phyloP scores from a whole-genome alignment of 2,113 vertebrate species.

The Petroica traversi region DNA sequence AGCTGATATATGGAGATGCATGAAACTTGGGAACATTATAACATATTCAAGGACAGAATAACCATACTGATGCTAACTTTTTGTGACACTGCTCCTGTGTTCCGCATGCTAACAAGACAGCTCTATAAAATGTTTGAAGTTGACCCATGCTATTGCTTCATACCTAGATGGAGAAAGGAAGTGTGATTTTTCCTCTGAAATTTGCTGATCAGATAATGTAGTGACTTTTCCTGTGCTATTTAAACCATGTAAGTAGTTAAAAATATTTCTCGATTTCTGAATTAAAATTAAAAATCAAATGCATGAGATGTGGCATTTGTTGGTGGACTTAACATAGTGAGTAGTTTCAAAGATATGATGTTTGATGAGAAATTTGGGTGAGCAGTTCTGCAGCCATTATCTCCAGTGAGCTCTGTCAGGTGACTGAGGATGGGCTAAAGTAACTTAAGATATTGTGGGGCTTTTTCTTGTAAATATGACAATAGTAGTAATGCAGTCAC shows the following conservation, averaged over 20 bases:
- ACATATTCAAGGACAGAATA: neutral
- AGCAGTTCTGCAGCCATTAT: neutral
- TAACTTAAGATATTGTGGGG: neutral
- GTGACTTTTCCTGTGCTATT: neutral
- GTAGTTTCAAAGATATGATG: neutral
- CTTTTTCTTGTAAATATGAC: neutral
- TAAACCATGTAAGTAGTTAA: neutral
- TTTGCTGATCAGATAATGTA: neutral
- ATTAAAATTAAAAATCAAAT: neutral
- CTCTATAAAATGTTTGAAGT: neutral
- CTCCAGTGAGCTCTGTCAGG: neutral
- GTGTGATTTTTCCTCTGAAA: neutral
- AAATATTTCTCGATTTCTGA: neutral
- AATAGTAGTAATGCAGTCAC: neutral
- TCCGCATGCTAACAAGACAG: neutral
- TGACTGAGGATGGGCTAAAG: neutral
- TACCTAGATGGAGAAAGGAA: neutral
- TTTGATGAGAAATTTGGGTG: neutral
- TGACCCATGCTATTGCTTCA: neutral
- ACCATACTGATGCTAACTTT: neutral
- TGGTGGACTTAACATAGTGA: neutral
- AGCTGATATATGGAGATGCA: neutral
- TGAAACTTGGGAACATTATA: neutral
- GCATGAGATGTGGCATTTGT: neutral
- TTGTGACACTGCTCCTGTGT: rapidly evolving